Base-by-base conservation (phyloP, 2,888 invertebrate species). In the Cryptocheilus praepositus region DNA sequence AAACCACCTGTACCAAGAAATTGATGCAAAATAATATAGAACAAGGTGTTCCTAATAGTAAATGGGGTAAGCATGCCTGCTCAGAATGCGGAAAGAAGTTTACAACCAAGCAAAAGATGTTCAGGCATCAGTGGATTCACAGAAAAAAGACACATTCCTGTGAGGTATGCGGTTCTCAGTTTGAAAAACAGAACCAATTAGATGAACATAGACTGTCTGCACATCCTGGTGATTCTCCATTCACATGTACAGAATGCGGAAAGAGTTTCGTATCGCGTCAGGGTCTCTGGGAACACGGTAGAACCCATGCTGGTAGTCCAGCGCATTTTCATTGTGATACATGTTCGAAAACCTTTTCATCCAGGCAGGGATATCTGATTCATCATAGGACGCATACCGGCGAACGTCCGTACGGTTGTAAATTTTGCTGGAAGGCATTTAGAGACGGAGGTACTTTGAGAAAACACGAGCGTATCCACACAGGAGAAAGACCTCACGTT, bases 361-460 rank as follows among this genome's bases (percentile, higher is more conserved):
- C 90, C 11, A 87, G 90, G 11, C 90, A 90, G 70, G 90, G 90
- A 3, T 90, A 89, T 71, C 85, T 90, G 53, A 91, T 91, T 53
- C 91, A 91, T 72, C 89, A 89, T 54, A 85, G 91, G 7, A 90
- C 90, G 3, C 91, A 91, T 71, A 91, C 90, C 0, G 91, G 90
- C 0, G 91, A 91, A 74, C 86, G 90, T 46, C 91, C 91, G 0
- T 91, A 91, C 54, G 90, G 90, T 4, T 91, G 91, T 77, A 88
- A 89, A 72, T 90, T 88, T 71, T 91, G 91, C 73, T 89, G 89
- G 90, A 91, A 91, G 76, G 89, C 91, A 0, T 91, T 91, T 78
- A 88, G 91, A 11, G 91, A 91, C 70, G 91, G 91, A 13, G 91
- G 91, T 0, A 90, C 91, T 1, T 78, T 91, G 36, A 83, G 90